Percentiles rank a stretch among this genome's conserved stretches.
These are phyloP conservation scores for Odontamblyopus rebecca DNA, from an alignment of 2,797 vertebrate species.

Conservation along the genomic window DNA sequence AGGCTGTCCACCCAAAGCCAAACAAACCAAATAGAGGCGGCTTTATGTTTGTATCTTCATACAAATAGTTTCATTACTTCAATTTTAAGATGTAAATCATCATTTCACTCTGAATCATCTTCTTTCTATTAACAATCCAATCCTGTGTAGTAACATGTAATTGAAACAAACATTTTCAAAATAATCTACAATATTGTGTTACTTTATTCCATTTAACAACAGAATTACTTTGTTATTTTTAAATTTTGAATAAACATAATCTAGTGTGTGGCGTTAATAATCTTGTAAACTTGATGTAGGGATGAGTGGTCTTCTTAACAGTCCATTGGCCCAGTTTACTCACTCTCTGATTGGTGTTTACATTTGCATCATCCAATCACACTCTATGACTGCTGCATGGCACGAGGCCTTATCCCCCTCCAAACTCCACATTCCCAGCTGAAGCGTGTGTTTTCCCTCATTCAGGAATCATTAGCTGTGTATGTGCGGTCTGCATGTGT, in stretches of 20 bases:
- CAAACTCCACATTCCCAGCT: conserved; percentile 38
- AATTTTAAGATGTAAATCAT: neutral
- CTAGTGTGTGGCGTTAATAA: conserved; percentile 3
- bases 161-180: too few species aligned
- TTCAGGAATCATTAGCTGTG: conserved; percentile 42
- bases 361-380: conserved; percentile 57
- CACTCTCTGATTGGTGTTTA: conserved; percentile 72
- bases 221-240: neutral
- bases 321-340: conserved; percentile 53
- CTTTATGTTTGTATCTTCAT: neutral
- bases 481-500: conserved; percentile 37
- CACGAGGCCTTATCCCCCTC: conserved; percentile 24
- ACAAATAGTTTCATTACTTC: neutral
- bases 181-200: neutral
- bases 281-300: conserved; percentile 31
- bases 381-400: conserved; percentile 30
- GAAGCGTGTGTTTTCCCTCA: conserved; percentile 48
- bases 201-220: neutral
- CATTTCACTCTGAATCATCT: neutral
- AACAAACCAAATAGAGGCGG: too few species aligned
- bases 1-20: too few species aligned
- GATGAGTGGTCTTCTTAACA: conserved; percentile 55
- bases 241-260: neutral
- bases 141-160: too few species aligned
- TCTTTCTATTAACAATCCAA: neutral